Evolutionary conservation across 35 echinoderm and acorn worm genomes (phyloP).

Genomic region (Ptychodera flava): DNA sequence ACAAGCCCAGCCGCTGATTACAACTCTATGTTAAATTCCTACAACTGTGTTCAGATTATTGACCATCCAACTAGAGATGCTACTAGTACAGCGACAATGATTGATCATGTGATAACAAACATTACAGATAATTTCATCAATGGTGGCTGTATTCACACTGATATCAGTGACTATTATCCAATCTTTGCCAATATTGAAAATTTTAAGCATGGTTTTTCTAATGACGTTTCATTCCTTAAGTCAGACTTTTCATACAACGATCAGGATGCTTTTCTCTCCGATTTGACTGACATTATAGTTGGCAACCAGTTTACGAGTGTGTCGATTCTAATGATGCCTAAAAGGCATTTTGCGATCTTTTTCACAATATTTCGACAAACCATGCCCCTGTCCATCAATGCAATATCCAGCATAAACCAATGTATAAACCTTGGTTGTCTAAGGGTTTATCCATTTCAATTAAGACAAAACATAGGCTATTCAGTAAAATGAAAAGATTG

Average conservation of each 20-base stretch:
- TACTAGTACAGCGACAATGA: too few species aligned
- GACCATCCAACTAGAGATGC: too few species aligned
- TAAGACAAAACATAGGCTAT: constrained; percentile 9
- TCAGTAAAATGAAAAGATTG: neutral
- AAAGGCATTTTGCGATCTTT: neutral
- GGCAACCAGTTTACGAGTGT: neutral
- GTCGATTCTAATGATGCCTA: neutral
- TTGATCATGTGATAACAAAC: constrained; percentile 28
- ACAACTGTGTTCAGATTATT: too few species aligned
- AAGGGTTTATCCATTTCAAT: neutral
- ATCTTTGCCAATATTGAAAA: constrained; percentile 9
- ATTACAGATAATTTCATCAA: constrained; percentile 5
- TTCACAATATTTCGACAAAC: neutral
- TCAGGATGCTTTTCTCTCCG: neutral
- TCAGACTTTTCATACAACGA: neutral
- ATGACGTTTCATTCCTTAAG: neutral
- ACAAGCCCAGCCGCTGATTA: too few species aligned
- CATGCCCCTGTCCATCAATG: neutral
- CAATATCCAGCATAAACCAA: neutral
- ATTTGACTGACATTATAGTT: neutral
- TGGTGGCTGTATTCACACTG: neutral
- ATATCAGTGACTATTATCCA: constrained; percentile 21
- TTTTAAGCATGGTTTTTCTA: too few species aligned
- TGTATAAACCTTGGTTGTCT: constrained; percentile 11
- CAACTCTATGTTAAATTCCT: too few species aligned